phyloP scores from a whole-genome alignment of 2,888 invertebrate species.

The Steinernema scapterisci region DNA sequence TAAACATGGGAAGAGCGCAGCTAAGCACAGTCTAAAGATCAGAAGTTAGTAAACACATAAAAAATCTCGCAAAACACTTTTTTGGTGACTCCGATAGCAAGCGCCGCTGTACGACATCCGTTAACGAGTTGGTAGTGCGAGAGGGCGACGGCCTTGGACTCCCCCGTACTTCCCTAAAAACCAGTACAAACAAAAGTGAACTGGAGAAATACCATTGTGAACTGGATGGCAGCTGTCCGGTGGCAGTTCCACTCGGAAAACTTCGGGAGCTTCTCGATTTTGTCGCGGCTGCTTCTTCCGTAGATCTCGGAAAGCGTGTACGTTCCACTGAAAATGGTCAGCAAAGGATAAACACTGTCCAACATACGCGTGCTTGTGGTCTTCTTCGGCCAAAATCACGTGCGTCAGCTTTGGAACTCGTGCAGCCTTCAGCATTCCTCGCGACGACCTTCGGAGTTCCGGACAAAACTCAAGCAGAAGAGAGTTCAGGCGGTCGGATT shows the following conservation, averaged over 20 bases:
- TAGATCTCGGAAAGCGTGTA: conserved; percentile 63
- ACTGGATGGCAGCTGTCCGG: conserved; percentile 60
- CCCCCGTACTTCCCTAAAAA: conserved; percentile 59
- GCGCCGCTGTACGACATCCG: conserved; percentile 56
- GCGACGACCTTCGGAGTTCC: conserved; percentile 50
- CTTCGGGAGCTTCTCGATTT: conserved; percentile 56
- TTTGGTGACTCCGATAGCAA: conserved; percentile 55
- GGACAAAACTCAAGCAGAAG: conserved; percentile 55
- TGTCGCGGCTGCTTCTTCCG: conserved; percentile 51
- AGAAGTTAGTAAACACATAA: too few relatives aligned
- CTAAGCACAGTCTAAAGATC: conserved; percentile 51
- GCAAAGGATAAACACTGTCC: too few relatives aligned
- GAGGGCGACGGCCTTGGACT: conserved; percentile 59
- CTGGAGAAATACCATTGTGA: conserved; percentile 51
- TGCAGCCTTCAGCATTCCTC: conserved; percentile 38
- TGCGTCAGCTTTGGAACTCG: conserved; percentile 68
- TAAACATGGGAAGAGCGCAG: conserved; percentile 65
- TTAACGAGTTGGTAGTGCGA: conserved; percentile 66
- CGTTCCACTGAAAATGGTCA: conserved; percentile 53
- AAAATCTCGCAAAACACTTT: conserved; percentile 37
- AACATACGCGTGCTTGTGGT: conserved; percentile 63
- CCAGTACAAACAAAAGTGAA: background rate
- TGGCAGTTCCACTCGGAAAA: conserved; percentile 59
- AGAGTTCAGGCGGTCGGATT: conserved; percentile 52
- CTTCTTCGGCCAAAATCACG: conserved; percentile 68